A percentile compares a stretch with the other conserved stretches of the same genome.
These are phyloP conservation scores for Hipposideros armiger DNA, from an alignment of 2,113 vertebrate genomes.

Conservation along the genomic window DNA sequence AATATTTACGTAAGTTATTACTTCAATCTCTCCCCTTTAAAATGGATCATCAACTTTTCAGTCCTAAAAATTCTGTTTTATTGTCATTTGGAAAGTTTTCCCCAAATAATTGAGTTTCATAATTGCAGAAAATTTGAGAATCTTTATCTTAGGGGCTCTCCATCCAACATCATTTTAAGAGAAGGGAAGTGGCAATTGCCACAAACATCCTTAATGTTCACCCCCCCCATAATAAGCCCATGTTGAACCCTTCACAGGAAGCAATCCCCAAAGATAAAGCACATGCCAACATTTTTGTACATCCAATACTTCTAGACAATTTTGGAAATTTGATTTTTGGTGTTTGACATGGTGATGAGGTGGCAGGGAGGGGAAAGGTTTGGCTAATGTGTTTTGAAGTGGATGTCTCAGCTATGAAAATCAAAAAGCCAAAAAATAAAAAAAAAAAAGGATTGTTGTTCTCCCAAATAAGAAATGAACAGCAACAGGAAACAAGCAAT, in stretches of 20 bases:
- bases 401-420: conserved; percentile 9
- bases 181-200: not conserved
- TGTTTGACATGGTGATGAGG: not conserved
- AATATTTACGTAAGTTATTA: conserved; percentile 51
- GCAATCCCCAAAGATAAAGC: conserved; percentile 30
- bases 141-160: not conserved
- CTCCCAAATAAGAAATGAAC: conserved; percentile 32
- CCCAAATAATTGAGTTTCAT: not conserved
- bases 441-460: not conserved
- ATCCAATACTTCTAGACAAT: not conserved
- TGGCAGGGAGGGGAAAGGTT: not conserved
- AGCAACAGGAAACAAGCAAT: conserved; percentile 51
- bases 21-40: conserved; percentile 18
- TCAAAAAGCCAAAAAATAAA: not conserved
- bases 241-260: not conserved
- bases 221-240: not conserved
- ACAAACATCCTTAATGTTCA: not conserved
- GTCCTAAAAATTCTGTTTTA: conserved; percentile 34
- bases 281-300: not conserved
- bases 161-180: conserved; percentile 39
- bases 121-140: conserved; percentile 30
- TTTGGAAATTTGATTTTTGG: conserved; percentile 13
- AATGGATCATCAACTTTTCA: conserved; percentile 26
- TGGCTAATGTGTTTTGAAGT: conserved; percentile 17
- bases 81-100: not conserved